Evolutionary conservation across 2,888 invertebrate species (phyloP).

Genomic region (Chouioia cunea): DNA sequence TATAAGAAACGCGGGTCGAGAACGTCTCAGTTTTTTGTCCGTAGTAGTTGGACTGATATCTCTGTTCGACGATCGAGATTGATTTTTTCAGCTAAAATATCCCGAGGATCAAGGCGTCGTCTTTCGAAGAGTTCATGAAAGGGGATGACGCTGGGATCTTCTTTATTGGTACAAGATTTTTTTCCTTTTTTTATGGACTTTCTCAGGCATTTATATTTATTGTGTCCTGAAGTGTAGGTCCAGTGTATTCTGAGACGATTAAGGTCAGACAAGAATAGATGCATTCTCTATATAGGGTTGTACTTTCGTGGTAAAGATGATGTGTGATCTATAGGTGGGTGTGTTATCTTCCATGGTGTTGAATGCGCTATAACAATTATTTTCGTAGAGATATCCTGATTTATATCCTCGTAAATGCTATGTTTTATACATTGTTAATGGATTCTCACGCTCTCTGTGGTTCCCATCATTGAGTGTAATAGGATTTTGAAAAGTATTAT

Average conservation of each 20-base stretch:
- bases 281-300: neutral
- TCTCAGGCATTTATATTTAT: conserved; percentile 23
- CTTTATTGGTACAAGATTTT: conserved; percentile 27
- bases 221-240: neutral
- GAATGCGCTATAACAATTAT: conserved; percentile 31
- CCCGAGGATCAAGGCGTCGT: conserved; percentile 25
- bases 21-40: neutral
- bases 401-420: conserved; percentile 14
- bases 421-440: neutral
- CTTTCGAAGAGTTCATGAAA: conserved; percentile 28
- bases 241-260: conserved; percentile 20
- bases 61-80: conserved; percentile 27
- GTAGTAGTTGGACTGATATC: conserved; percentile 22
- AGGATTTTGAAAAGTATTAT: too few species aligned
- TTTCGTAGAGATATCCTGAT: conserved; percentile 25
- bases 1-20: neutral
- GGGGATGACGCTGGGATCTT: conserved; percentile 18
- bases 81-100: conserved; percentile 10
- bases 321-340: conserved; percentile 15
- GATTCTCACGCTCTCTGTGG: too few species aligned
- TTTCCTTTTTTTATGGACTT: conserved; percentile 1
- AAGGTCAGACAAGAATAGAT: neutral
- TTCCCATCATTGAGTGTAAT: too few species aligned
- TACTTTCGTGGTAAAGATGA: conserved; percentile 19
- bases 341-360: neutral